phyloP scores from a whole-genome alignment of 2,113 vertebrate genomes.

The Trachemys scripta region DNA sequence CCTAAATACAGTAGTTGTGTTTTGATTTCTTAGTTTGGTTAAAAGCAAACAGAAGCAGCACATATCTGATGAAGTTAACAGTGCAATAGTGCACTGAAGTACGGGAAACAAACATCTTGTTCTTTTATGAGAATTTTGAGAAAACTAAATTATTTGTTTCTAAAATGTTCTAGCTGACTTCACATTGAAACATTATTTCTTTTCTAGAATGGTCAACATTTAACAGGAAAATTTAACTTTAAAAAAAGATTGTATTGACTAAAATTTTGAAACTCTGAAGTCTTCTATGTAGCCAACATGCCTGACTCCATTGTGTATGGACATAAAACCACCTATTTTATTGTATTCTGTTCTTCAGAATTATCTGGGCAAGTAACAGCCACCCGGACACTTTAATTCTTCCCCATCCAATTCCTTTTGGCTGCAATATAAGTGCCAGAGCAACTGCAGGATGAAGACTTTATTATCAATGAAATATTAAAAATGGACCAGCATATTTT shows the following conservation, averaged over 20 bases:
- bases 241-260: background rate
- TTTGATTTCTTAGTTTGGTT: background rate
- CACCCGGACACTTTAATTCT: background rate
- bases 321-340: background rate
- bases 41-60: background rate
- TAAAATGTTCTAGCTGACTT: background rate
- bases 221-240: background rate
- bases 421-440: background rate
- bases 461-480: background rate
- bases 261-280: background rate
- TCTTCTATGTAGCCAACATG: background rate
- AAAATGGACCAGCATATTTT: background rate
- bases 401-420: background rate
- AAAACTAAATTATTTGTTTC: fast-evolving
- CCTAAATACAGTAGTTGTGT: background rate
- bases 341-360: background rate
- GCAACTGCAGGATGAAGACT: background rate
- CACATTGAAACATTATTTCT: background rate
- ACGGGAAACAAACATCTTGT: background rate
- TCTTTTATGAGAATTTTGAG: background rate
- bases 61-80: background rate
- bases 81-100: background rate
- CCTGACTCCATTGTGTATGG: fast-evolving
- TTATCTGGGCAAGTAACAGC: background rate
- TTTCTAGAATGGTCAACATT: background rate